These are phyloP conservation scores for Molorchus minor DNA, from an alignment of 2,888 invertebrate species.

Conservation along the genomic window DNA sequence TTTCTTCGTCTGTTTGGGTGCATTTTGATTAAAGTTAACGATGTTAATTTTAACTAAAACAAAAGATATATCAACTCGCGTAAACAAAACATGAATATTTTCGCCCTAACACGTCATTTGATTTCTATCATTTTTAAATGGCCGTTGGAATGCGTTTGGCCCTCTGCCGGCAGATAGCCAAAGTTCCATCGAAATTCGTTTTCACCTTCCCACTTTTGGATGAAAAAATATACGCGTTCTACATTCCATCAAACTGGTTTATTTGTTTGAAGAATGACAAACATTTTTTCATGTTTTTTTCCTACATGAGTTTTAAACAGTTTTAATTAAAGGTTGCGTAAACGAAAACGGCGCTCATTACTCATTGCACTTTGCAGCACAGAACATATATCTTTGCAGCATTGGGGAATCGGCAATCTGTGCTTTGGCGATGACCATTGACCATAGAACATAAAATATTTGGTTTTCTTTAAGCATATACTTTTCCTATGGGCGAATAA, in stretches of 20 bases:
- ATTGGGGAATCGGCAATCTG: too few species aligned
- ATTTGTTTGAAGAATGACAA: conserved; percentile 28
- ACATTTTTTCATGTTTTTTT: conserved; percentile 11
- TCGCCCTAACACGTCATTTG: conserved; percentile 47
- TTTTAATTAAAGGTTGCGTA: too few species aligned
- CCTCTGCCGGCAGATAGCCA: conserved; percentile 47
- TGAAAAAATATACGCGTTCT: conserved; percentile 36
- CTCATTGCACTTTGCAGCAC: too few species aligned
- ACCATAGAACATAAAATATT: too few species aligned
- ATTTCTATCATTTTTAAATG: conserved; percentile 56
- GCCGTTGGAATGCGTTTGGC: conserved; percentile 53
- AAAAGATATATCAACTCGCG: conserved; percentile 19
- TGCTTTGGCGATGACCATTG: too few species aligned
- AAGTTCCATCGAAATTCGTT: conserved; percentile 26
- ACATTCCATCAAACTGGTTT: conserved; percentile 41
- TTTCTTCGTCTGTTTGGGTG: conserved; percentile 73
- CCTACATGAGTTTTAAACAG: too few species aligned
- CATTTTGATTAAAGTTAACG: conserved; percentile 61
- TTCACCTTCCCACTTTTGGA: conserved; percentile 29
- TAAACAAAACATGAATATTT: conserved; percentile 34
- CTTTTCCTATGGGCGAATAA: too few species aligned
- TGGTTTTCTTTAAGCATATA: too few species aligned
- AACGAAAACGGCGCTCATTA: too few species aligned
- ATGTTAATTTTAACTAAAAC: conserved; percentile 38
- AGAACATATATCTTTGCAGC: too few species aligned